phyloP scores from a whole-genome alignment of 2,113 vertebrate species.

The Pseudorhombus dupliciocellatus region DNA sequence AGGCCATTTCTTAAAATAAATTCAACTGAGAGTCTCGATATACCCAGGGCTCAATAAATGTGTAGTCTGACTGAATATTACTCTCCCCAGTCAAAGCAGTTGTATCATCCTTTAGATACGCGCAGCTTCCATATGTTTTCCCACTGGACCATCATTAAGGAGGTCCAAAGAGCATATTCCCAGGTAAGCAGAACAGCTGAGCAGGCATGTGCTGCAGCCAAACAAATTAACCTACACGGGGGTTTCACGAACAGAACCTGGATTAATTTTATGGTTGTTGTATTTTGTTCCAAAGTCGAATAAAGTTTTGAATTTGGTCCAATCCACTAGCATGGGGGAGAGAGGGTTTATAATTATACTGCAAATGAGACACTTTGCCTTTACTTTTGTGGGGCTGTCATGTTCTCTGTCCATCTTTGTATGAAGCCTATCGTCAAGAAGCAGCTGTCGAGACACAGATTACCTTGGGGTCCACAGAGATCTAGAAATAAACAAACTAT shows the following conservation, averaged over 20 bases:
- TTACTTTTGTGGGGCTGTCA: no score
- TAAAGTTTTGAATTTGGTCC: not conserved
- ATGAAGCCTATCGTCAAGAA: conserved; percentile 1
- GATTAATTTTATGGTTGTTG: conserved; percentile 7
- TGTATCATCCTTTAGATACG: conserved; percentile 19
- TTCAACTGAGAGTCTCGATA: conserved; percentile 35
- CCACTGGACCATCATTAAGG: conserved; percentile 22
- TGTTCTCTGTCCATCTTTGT: no score
- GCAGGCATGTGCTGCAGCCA: conserved; percentile 39
- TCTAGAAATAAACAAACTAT: conserved; percentile 1
- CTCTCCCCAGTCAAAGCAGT: not conserved
- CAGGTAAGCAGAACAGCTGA: conserved; percentile 45
- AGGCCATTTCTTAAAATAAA: conserved; percentile 58
- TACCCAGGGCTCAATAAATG: conserved; percentile 17
- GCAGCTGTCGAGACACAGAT: conserved; percentile 7
- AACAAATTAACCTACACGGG: conserved; percentile 49
- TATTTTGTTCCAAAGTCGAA: conserved; percentile 39
- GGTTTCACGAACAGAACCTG: not conserved
- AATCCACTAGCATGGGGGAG: no score
- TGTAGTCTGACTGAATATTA: conserved; percentile 22
- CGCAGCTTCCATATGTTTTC: conserved; percentile 41
- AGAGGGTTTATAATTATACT: no score
- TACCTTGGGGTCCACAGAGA: not conserved
- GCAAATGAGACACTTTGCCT: no score
- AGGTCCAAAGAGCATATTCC: conserved; percentile 25